Evolutionary conservation across 2,888 invertebrate genomes (phyloP).

Genomic region (Tenthredo livida): DNA sequence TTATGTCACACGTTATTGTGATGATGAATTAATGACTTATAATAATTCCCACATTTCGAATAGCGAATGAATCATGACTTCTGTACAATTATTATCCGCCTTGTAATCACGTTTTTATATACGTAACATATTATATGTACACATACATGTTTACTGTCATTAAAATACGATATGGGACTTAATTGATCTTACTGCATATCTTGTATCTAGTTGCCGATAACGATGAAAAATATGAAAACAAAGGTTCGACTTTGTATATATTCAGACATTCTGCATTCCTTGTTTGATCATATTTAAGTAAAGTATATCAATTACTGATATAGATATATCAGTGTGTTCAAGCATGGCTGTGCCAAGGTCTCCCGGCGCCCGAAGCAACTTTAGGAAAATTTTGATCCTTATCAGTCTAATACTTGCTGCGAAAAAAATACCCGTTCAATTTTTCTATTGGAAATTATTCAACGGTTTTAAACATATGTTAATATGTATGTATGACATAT

Average conservation of each 20-base stretch:
- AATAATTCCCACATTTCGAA: background rate
- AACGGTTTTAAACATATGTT: background rate
- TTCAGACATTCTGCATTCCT: constrained; percentile 14
- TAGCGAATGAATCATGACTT: background rate
- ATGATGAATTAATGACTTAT: too few species aligned
- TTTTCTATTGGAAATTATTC: background rate
- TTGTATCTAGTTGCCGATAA: background rate
- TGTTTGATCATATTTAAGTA: background rate
- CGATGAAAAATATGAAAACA: constrained; percentile 39
- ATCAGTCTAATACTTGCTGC: background rate
- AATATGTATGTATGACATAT: background rate
- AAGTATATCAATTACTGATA: background rate
- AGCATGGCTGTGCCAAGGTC: background rate
- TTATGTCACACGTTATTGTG: background rate
- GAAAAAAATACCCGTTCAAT: background rate
- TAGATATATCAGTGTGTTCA: background rate
- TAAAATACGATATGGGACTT: background rate
- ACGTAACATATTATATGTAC: constrained; percentile 7
- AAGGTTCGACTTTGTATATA: constrained; percentile 6
- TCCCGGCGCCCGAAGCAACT: background rate
- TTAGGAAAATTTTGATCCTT: background rate
- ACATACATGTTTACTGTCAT: constrained; percentile 7
- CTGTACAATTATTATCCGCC: background rate
- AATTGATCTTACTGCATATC: constrained; percentile 29
- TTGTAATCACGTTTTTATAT: background rate